phyloP scores from a whole-genome alignment of 2,113 vertebrate species.

The Onychostoma macrolepis region DNA sequence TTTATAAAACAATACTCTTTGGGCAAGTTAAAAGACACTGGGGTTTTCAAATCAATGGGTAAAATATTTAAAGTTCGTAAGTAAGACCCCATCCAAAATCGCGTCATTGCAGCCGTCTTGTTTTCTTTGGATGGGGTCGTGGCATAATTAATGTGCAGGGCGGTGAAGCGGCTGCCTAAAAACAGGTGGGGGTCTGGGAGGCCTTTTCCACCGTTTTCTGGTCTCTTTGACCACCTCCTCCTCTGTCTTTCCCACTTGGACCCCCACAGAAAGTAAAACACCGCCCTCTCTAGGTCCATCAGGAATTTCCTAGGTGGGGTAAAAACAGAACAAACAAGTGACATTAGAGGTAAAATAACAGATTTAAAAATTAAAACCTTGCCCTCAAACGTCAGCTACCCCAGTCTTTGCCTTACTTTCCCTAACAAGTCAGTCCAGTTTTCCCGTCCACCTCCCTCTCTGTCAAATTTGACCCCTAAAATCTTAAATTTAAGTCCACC shows the following conservation, averaged over 20 bases:
- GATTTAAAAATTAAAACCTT: conserved; percentile 50
- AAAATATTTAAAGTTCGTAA: neutral
- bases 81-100: no score
- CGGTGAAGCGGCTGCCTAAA: neutral
- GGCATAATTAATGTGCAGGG: neutral
- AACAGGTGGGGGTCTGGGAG: conserved; percentile 33
- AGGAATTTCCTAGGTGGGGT: neutral
- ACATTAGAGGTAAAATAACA: conserved; percentile 31
- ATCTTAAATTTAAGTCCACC: neutral
- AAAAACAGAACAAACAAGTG: conserved; percentile 40
- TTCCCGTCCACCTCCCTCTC: neutral
- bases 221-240: neutral
- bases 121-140: neutral
- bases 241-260: conserved; percentile 14
- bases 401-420: conserved; percentile 30
- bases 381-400: neutral
- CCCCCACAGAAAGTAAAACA: conserved; percentile 35
- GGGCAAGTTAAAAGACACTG: neutral
- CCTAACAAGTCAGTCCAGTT: conserved; percentile 36
- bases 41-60: neutral
- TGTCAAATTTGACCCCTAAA: conserved; percentile 38
- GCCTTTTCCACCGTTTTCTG: conserved; percentile 3
- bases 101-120: no score
- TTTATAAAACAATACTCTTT: neutral
- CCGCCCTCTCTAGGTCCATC: neutral